phyloP scores from a whole-genome alignment of 2,113 vertebrate genomes.

The Boulengeromyrus knoepffleri region DNA sequence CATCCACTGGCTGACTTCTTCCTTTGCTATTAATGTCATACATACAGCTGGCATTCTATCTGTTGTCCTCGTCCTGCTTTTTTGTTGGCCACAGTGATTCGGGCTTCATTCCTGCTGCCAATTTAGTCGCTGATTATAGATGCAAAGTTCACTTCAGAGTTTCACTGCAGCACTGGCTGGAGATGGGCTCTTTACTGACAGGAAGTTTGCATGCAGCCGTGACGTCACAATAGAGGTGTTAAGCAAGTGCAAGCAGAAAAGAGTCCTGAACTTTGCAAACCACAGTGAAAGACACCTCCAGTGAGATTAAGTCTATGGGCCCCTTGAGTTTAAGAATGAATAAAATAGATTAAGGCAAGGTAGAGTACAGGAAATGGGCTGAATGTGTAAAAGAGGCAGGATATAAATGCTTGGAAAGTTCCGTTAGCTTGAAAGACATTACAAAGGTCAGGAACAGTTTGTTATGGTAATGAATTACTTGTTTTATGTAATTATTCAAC shows the following conservation, averaged over 20 bases:
- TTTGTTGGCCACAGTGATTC: background rate
- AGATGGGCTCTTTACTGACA: background rate
- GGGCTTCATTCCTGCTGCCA: background rate
- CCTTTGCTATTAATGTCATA: background rate
- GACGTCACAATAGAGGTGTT: background rate
- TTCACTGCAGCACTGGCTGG: background rate
- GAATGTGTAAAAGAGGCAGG: background rate
- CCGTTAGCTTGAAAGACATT: background rate
- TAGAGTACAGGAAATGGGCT: background rate
- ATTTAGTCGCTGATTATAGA: background rate
- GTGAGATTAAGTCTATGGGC: background rate
- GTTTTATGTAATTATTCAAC: slow-evolving; percentile 2
- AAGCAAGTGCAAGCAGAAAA: background rate
- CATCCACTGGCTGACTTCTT: too few relatives aligned
- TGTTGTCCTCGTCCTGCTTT: background rate
- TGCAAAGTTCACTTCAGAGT: background rate
- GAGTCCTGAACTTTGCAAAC: background rate
- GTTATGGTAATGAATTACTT: background rate
- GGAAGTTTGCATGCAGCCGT: background rate
- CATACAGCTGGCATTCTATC: background rate
- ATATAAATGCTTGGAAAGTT: background rate
- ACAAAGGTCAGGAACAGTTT: background rate
- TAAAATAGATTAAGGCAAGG: background rate
- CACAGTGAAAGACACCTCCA: background rate
- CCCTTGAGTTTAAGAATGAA: background rate